These are phyloP conservation scores for Belgica antarctica DNA, from an alignment of 2,888 invertebrate genomes.

Conservation along the genomic window DNA sequence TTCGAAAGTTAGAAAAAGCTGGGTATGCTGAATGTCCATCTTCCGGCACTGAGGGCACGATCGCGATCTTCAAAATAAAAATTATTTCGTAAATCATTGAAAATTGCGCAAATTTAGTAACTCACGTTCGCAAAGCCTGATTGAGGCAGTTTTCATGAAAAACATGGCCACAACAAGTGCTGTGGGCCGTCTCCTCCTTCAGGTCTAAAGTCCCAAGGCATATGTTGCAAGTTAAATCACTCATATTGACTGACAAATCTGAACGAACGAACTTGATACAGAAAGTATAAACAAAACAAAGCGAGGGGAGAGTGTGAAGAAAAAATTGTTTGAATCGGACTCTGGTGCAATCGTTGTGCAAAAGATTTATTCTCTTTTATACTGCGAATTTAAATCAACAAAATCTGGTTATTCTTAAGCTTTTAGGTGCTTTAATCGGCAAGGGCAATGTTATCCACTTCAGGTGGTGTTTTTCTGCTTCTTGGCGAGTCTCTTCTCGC, in stretches of 20 bases:
- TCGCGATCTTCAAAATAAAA: background rate
- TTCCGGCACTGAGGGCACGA: conserved; percentile 1
- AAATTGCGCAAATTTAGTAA: background rate
- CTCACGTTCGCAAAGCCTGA: background rate
- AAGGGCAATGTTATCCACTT: too few relatives aligned
- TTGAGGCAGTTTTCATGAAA: background rate
- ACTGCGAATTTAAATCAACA: too few relatives aligned
- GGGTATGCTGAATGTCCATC: background rate
- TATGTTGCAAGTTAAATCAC: background rate
- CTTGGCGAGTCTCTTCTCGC: conserved; percentile 55
- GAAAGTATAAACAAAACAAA: too few relatives aligned
- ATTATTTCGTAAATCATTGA: background rate
- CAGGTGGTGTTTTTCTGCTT: too few relatives aligned
- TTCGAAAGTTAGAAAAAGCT: background rate
- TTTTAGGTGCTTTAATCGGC: too few relatives aligned
- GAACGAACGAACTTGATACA: too few relatives aligned
- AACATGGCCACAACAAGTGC: background rate
- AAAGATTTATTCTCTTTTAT: too few relatives aligned
- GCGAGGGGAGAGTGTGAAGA: too few relatives aligned
- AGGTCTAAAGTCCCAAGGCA: background rate
- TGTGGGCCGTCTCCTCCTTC: background rate
- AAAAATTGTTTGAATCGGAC: too few relatives aligned
- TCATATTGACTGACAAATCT: too few relatives aligned
- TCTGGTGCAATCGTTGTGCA: too few relatives aligned
- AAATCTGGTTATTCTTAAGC: too few relatives aligned